Percentiles rank a stretch among this genome's conserved stretches.
These are phyloP conservation scores for Bujurquina vittata DNA, from an alignment of 2,113 vertebrate species.

Conservation along the genomic window DNA sequence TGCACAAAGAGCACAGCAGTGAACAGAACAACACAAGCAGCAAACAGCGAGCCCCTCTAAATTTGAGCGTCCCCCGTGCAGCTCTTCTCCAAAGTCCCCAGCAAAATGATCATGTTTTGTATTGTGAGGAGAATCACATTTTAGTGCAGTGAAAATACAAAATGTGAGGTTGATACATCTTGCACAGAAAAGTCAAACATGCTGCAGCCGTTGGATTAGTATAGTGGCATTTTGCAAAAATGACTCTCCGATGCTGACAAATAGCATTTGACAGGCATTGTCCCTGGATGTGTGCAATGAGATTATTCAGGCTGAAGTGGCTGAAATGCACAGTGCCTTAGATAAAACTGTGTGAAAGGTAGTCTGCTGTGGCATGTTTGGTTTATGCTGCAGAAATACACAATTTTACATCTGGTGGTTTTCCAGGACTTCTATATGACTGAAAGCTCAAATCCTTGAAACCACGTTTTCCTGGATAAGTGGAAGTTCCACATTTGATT, in stretches of 20 bases:
- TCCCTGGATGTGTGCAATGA: slow-evolving; percentile 18
- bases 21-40: slow-evolving; percentile 24
- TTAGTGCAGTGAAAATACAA: slow-evolving; percentile 9
- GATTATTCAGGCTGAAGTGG: slow-evolving; percentile 19
- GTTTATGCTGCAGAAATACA: neutral
- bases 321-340: neutral
- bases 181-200: neutral
- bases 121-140: neutral
- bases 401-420: neutral
- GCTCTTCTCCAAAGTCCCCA: neutral
- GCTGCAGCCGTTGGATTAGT: neutral
- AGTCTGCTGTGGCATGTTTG: neutral
- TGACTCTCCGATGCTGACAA: slow-evolving; percentile 16
- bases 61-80: neutral
- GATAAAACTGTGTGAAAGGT: neutral
- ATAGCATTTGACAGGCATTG: slow-evolving; percentile 22
- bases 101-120: neutral
- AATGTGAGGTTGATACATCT: slow-evolving; percentile 1
- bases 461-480: neutral
- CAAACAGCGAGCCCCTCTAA: neutral
- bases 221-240: slow-evolving; percentile 2
- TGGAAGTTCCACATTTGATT: neutral
- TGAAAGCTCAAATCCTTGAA: neutral
- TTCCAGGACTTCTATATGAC: neutral
- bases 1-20: slow-evolving; percentile 25